Base-by-base conservation (phyloP, 1,140 invertebrate genomes). In the Zaprionus camerounensis region DNA sequence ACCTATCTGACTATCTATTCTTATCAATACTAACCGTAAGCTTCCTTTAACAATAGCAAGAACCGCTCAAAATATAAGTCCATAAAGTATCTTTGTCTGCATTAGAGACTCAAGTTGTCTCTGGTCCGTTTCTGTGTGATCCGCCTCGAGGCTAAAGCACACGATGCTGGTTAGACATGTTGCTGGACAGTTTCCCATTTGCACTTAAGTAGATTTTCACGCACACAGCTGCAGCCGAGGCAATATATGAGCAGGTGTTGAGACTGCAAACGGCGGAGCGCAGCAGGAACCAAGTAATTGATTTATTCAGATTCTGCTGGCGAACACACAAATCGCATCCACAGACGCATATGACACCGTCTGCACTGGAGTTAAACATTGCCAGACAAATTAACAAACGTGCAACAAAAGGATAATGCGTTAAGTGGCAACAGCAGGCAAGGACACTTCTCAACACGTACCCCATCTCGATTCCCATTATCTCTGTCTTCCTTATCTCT, bases 241-340 rank as follows among this genome's bases (percentile, higher is more conserved):
- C 53, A 64, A 53, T 64, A 70, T 70, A 71, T 71, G 55, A 22
- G 31, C 59, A 76, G 67, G 49, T 62, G 58, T 26, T 51, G 38
- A 74, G 22, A 57, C 26, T 59, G 31, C n/a, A 51, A 38, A 31
- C 22, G 15, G 34, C 11, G 24, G 9, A 62, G 9, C 51, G 36
- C 46, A 66, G 36, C 56, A 67, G 41, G 13, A 49, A 61, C 67
- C 65, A 76, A 71, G 62, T 72, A 72, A 77, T 63, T 73, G 70
- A 61, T 51, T 51, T 51, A 51, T 51, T 24, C 46, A 51, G 11
- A 51, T 51, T 71, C 38, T 44, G n/a, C 34, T 63, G 36, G 34
- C 57, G 44, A 20, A 3, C 24, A 15, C 6, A 4, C 44, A 62
- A 57, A 69, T 13, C 44, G 53, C 26, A 31, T 6, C 11, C 22